Conservation (phyloP, 1,140 invertebrate genomes). For the Zaprionus ornatus region DNA sequence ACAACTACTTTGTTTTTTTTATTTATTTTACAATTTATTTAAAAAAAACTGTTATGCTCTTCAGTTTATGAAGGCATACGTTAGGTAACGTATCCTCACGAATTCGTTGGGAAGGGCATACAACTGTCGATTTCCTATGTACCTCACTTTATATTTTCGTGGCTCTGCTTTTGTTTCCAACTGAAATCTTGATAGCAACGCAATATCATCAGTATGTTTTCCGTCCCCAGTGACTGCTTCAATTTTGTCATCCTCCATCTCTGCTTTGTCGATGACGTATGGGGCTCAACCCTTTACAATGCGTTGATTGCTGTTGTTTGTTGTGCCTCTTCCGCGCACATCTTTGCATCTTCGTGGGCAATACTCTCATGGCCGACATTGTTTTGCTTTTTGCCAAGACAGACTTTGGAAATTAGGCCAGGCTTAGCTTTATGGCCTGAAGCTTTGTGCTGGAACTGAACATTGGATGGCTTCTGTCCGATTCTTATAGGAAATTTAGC, state of each 20-base stretch:
- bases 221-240: slow-evolving; percentile 36
- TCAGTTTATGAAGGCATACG: not conserved
- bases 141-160: not conserved
- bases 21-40: too few species aligned
- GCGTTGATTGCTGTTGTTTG: slow-evolving; percentile 29
- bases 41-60: not conserved
- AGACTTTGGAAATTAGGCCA: slow-evolving; percentile 64
- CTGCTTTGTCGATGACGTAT: not conserved
- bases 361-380: slow-evolving; percentile 40
- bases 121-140: not conserved
- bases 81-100: not conserved
- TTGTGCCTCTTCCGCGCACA: slow-evolving; percentile 29
- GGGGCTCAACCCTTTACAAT: slow-evolving; percentile 5
- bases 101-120: not conserved
- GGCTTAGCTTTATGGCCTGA: slow-evolving; percentile 55
- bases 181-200: slow-evolving; percentile 63
- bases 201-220: slow-evolving; percentile 54
- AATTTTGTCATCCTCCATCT: slow-evolving; percentile 38
- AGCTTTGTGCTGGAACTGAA: slow-evolving; percentile 23
- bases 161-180: slow-evolving; percentile 10
- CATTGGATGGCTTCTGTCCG: slow-evolving; percentile 33
- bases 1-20: too few species aligned
- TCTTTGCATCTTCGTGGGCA: slow-evolving; percentile 47
- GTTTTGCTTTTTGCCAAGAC: slow-evolving; percentile 38
- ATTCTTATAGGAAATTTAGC: slow-evolving; percentile 16